Percentiles rank a stretch among this genome's conserved stretches.
These are phyloP conservation scores for Oxyura jamaicensis DNA, from an alignment of 2,113 vertebrate genomes.

Conservation along the genomic window DNA sequence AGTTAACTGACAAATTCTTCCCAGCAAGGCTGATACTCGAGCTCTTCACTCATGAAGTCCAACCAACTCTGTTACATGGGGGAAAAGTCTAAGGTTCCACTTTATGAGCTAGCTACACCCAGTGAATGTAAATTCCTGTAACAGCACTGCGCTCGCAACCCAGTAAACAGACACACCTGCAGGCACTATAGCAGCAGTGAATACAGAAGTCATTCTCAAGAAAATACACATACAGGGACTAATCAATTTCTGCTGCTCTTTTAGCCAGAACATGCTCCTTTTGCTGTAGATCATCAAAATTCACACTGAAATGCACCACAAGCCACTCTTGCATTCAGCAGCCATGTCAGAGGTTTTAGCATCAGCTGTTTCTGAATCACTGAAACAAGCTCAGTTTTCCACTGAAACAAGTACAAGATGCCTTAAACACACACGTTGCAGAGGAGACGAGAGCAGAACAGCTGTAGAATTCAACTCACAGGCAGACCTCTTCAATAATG, in stretches of 20 bases:
- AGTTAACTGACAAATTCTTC: neutral
- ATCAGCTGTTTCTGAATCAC: neutral
- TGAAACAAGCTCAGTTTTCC: neutral
- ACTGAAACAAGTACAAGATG: neutral
- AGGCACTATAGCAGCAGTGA: neutral
- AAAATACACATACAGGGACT: slow-evolving; percentile 22
- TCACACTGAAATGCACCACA: neutral
- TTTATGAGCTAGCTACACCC: neutral
- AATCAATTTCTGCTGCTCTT: slow-evolving; percentile 26
- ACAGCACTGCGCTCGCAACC: neutral
- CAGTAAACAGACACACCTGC: neutral
- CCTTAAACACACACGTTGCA: neutral
- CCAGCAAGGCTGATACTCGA: neutral
- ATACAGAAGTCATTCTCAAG: neutral
- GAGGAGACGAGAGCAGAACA: neutral
- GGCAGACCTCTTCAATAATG: neutral
- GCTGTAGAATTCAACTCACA: neutral
- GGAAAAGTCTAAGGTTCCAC: neutral
- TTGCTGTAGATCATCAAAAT: neutral
- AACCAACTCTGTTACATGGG: neutral
- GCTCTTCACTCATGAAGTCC: neutral
- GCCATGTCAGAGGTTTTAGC: neutral
- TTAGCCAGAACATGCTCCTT: slow-evolving; percentile 6
- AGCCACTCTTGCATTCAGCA: neutral
- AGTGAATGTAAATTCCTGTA: neutral